These are phyloP conservation scores for Hylomyscus alleni DNA, from an alignment of 2,797 vertebrate species.

Conservation along the genomic window DNA sequence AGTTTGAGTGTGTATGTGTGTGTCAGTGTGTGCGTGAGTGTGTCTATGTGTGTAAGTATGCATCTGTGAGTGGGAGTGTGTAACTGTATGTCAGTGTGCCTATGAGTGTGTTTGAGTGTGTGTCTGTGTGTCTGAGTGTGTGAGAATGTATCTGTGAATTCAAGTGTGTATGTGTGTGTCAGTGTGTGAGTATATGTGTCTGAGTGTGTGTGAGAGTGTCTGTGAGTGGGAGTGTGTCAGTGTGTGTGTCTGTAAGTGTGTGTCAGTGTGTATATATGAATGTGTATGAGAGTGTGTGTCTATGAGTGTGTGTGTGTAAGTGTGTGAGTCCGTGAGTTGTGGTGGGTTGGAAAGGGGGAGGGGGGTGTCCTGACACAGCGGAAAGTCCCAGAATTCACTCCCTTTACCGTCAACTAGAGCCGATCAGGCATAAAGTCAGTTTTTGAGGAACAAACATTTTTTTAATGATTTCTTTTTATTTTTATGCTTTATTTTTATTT, in stretches of 20 bases:
- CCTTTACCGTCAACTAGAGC: not conserved
- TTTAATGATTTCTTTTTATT: not conserved
- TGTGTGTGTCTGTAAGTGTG: no score
- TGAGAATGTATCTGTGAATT: no score
- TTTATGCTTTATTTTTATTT: no score
- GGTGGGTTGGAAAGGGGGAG: not conserved
- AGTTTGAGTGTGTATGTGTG: not conserved
- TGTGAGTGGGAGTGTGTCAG: no score
- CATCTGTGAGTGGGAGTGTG: not conserved
- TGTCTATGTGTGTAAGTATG: not conserved
- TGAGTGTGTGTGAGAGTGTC: no score
- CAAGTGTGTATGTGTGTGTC: no score
- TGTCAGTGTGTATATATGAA: no score
- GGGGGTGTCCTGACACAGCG: not conserved
- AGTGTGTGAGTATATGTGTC: no score
- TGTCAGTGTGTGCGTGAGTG: not conserved
- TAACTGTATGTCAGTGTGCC: no score
- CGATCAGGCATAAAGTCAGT: not conserved
- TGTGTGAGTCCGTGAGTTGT: not conserved
- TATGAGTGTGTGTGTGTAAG: not conserved
- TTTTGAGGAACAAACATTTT: not conserved
- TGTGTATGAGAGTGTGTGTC: no score
- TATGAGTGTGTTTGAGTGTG: not conserved
- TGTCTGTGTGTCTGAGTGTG: no score
- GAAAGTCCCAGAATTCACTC: no score